Percentiles rank a stretch among this genome's conserved stretches.
These are phyloP conservation scores for Muscicapa comitata DNA, from an alignment of 2,797 vertebrate genomes.

Conservation along the genomic window DNA sequence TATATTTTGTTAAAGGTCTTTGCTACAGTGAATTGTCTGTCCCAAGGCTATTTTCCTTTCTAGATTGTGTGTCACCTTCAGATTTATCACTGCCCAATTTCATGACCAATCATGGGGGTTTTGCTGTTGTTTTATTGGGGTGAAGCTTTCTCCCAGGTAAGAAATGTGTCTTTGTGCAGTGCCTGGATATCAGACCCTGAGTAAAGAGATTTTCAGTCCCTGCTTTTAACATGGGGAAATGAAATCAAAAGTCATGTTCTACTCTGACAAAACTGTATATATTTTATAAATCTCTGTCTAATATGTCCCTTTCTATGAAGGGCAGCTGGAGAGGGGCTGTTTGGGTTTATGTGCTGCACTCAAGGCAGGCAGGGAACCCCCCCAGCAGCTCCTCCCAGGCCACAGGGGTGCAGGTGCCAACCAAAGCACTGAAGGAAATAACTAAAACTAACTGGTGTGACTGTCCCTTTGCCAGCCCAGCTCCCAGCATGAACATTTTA, in stretches of 20 bases:
- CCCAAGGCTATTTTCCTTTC: neutral
- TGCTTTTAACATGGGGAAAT: neutral
- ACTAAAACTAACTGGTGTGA: neutral
- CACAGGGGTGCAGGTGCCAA: neutral
- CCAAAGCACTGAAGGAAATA: neutral
- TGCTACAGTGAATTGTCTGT: neutral
- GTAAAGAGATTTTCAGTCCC: neutral
- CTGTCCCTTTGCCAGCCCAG: neutral
- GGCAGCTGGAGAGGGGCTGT: neutral
- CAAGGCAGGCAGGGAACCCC: neutral
- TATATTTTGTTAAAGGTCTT: neutral
- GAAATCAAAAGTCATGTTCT: neutral
- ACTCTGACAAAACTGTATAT: neutral
- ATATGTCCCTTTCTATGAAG: neutral
- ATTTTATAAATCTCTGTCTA: neutral
- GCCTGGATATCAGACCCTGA: neutral
- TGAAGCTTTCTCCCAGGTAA: neutral
- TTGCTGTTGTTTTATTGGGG: neutral
- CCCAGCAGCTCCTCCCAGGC: neutral
- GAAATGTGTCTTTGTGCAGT: neutral
- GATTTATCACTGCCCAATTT: neutral
- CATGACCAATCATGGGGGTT: fast-evolving
- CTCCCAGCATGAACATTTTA: neutral
- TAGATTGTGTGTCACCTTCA: neutral
- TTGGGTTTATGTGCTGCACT: neutral